Percentiles rank a stretch among this genome's conserved stretches.
phyloP scores from a whole-genome alignment of 2,888 invertebrate genomes.

The Spilosoma lubricipeda region DNA sequence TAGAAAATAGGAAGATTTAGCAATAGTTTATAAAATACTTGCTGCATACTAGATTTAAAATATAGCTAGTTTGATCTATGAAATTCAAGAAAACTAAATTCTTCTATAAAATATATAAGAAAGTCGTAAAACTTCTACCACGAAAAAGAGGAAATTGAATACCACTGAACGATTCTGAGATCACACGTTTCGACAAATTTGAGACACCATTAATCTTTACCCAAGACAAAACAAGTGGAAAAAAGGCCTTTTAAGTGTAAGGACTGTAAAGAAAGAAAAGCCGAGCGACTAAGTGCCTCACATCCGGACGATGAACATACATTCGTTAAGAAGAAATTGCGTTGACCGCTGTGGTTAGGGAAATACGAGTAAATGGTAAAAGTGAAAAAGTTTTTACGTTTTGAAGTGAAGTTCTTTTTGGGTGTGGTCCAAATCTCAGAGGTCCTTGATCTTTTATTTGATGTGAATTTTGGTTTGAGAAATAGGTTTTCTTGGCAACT shows the following conservation, averaged over 20 bases:
- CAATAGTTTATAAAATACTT: background rate
- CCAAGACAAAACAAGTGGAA: conserved; percentile 31
- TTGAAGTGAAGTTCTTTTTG: conserved; percentile 20
- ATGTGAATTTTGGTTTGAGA: conserved; percentile 24
- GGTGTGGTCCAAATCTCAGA: conserved; percentile 17
- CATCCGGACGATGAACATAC: conserved; percentile 47
- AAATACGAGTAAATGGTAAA: conserved; percentile 42
- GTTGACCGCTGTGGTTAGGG: conserved; percentile 41
- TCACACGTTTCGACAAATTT: conserved; percentile 10
- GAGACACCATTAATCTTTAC: conserved; percentile 44
- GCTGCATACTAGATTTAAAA: background rate
- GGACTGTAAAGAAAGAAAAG: conserved; percentile 23
- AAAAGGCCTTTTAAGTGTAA: conserved; percentile 47
- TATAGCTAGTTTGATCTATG: no score
- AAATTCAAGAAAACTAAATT: background rate
- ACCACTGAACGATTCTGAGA: background rate
- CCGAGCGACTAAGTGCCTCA: conserved; percentile 48
- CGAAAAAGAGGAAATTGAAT: conserved; percentile 1
- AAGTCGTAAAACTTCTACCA: background rate
- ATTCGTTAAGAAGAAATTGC: conserved; percentile 48
- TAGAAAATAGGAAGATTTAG: background rate
- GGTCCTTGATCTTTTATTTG: conserved; percentile 20
- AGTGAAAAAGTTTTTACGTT: conserved; percentile 18
- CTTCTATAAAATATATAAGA: background rate
- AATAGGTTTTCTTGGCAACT: background rate